These are phyloP conservation scores for Polydrusus cervinus DNA, from an alignment of 2,888 invertebrate genomes.

Conservation along the genomic window DNA sequence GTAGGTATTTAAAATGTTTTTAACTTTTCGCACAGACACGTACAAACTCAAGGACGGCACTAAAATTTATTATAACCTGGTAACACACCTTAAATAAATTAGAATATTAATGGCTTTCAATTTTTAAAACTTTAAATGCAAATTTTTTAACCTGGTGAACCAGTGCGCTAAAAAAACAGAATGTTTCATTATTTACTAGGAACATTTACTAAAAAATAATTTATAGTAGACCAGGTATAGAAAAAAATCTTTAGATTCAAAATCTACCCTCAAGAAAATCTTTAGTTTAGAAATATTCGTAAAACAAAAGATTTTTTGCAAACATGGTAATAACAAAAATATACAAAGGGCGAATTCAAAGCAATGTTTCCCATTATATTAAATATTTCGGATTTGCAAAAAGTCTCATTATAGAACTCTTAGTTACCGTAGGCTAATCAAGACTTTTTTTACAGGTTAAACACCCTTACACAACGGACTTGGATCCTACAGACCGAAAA, in stretches of 20 bases:
- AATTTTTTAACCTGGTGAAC: not conserved
- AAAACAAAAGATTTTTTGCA: too few relatives aligned
- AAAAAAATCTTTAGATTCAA: too few relatives aligned
- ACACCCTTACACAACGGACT: conserved; percentile 32
- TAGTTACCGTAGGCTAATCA: conserved; percentile 6
- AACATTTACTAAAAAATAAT: too few relatives aligned
- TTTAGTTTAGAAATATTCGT: too few relatives aligned
- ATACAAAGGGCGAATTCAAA: too few relatives aligned
- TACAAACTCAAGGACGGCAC: conserved; percentile 9
- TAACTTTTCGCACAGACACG: not conserved
- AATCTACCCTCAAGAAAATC: too few relatives aligned
- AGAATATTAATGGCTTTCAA: conserved; percentile 4
- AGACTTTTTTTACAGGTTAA: conserved; percentile 32
- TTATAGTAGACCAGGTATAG: too few relatives aligned
- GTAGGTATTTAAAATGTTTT: conserved; percentile 1
- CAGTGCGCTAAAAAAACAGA: not conserved
- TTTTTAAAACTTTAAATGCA: not conserved
- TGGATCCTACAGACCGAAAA: conserved; percentile 41
- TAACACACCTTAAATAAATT: conserved; percentile 17
- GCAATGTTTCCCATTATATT: too few relatives aligned
- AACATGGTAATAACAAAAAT: too few relatives aligned
- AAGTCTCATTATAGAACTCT: not conserved
- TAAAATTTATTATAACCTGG: conserved; percentile 16
- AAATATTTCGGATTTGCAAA: too few relatives aligned
- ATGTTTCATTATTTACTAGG: too few relatives aligned